Base-by-base conservation (phyloP, 2,888 invertebrate species). In the Hirtodrosophila alboralis region DNA sequence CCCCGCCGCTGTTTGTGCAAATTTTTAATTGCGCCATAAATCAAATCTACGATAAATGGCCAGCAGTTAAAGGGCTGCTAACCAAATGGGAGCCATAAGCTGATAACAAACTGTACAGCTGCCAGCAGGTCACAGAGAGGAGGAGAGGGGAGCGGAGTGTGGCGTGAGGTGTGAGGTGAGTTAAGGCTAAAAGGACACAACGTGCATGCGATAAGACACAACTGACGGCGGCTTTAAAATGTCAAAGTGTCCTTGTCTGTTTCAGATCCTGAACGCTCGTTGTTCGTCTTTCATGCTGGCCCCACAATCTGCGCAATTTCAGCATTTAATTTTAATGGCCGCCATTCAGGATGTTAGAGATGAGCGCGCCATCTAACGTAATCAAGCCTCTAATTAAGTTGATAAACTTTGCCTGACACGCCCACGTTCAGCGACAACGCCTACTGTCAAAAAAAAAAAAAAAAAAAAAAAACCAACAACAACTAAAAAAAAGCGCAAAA, bases 381-480 rank as follows among this genome's bases (percentile, higher is more conserved):
- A 79, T 79, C 86, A 85, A 83, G 86, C 76, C 86, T 85, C 79
- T 79, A 79, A 79, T 79, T 85, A 79, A 79, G 84, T 79, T 85
- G 84, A 83, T 76, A 85, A 85, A 79, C 81, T 85, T 75, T 72
- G 31, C 13, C 41, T 53, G 74, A 36, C 60, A 69, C 74, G 53
- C 71, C 74, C 57, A 52, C 43, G 10, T 36, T 12, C 31, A 5
- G n/a, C 21, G n/a, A 16, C 16, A 4, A 13, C 13, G 43, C 30
- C 30, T 37, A 8, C 31, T 27, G 23, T 26, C 38, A 34, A 37
- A 62, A 45, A 40, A 40, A n/a, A 13, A 30, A 31, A 23, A 28
- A 27, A 26, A 44, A 53, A 4, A 34, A 37, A 18, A n/a, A n/a
- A n/a, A n/a, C n/a, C n/a, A n/a, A n/a, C n/a, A n/a, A n/a, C n/a